Conservation (phyloP, 2,888 invertebrate genomes). For the Copidosoma aretas region DNA sequence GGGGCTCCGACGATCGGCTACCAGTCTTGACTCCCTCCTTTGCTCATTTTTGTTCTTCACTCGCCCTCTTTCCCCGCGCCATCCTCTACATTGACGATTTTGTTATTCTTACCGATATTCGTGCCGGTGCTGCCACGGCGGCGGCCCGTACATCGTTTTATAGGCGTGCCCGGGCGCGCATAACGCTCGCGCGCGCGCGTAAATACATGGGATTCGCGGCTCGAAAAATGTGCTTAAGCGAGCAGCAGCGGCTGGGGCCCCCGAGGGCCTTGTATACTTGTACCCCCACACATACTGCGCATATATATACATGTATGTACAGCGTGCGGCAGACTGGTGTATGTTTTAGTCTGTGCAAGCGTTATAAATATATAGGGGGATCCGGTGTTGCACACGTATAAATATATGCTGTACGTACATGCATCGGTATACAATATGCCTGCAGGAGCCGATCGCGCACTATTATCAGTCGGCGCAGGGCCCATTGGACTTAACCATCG, state of each 20-base stretch:
- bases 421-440: no score
- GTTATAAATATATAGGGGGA: neutral
- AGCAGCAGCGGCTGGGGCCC: no score
- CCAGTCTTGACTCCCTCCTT: constrained; percentile 50
- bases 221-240: constrained; percentile 29
- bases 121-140: neutral
- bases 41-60: neutral
- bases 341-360: neutral
- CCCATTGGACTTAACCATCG: no score
- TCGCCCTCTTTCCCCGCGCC: constrained; percentile 2
- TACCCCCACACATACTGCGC: no score
- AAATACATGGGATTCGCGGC: constrained; percentile 33
- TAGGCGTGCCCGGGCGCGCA: constrained; percentile 37
- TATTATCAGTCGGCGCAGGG: no score
- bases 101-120: constrained; percentile 49
- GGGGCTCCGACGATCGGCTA: constrained; percentile 47
- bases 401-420: neutral
- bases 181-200: constrained; percentile 24
- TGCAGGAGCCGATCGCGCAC: no score
- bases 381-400: neutral
- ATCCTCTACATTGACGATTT: constrained; percentile 38
- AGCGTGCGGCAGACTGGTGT: no score
- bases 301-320: no score
- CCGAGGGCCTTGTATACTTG: no score
- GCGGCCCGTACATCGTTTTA: constrained; percentile 35